Conservation (phyloP, 2,888 invertebrate genomes). For the Bugulina stolonifera region DNA sequence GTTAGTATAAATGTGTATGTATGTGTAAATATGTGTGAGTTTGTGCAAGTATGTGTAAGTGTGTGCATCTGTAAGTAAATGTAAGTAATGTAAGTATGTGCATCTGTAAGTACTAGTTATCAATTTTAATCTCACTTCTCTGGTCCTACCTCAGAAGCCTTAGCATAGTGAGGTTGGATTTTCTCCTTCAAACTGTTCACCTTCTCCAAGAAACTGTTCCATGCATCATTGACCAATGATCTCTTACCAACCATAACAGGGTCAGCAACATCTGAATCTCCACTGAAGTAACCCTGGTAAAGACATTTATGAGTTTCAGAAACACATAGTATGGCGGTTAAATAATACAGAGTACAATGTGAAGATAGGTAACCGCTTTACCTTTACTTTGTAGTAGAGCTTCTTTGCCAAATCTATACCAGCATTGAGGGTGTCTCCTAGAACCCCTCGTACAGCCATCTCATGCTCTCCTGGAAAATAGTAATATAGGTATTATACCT, state of each 20-base stretch:
- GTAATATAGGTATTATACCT: too few relatives aligned
- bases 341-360: too few relatives aligned
- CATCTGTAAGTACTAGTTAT: not conserved
- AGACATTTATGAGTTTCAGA: too few relatives aligned
- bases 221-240: not conserved
- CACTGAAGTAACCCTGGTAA: not conserved
- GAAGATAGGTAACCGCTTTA: too few relatives aligned
- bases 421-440: slow-evolving; percentile 5
- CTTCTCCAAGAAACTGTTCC: not conserved
- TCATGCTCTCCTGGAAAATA: not conserved
- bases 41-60: not conserved
- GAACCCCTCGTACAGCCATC: not conserved
- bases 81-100: not conserved
- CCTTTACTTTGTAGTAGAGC: not conserved
- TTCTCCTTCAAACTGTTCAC: not conserved
- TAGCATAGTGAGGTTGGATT: not conserved
- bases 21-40: not conserved
- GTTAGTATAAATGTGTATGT: not conserved
- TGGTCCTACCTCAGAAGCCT: not conserved
- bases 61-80: not conserved
- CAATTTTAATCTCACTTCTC: too few relatives aligned
- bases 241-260: slow-evolving; percentile 11
- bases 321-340: too few relatives aligned
- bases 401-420: not conserved
- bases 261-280: not conserved